A percentile compares a stretch with the other conserved stretches of the same genome.
Evolutionary conservation across 2,113 vertebrate species (phyloP).

Genomic region (Forbesichthys agassizii): DNA sequence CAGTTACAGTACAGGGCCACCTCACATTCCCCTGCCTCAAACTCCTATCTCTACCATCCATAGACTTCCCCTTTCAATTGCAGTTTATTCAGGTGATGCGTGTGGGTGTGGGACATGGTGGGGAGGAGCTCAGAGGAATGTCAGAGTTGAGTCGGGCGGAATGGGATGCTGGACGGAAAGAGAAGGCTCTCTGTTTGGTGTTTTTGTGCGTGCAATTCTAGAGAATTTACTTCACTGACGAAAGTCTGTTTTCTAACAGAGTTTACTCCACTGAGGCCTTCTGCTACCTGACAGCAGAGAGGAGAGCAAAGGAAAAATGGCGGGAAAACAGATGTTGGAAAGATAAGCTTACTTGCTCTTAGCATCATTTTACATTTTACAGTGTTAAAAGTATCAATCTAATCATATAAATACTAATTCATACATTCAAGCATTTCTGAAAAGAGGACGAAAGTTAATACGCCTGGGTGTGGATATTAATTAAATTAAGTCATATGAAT

Average conservation of each 20-base stretch:
- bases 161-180: constrained; percentile 49
- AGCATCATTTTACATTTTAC: no score
- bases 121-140: constrained; percentile 52
- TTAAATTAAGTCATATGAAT: no score
- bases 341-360: no score
- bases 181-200: constrained; percentile 63
- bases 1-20: constrained; percentile 51
- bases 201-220: constrained; percentile 36
- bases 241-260: constrained; percentile 57
- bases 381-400: no score
- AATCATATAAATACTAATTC: no score
- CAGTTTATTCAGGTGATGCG: constrained; percentile 52
- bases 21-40: constrained; percentile 18
- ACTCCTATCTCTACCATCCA: constrained; percentile 12
- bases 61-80: constrained; percentile 59
- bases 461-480: no score
- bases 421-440: no score
- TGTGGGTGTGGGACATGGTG: constrained; percentile 27
- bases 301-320: constrained; percentile 27
- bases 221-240: constrained; percentile 56
- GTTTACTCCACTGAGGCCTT: constrained; percentile 54
- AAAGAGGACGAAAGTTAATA: no score
- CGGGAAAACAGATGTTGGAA: no score
- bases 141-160: constrained; percentile 45
- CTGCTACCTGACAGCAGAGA: constrained; percentile 37